A percentile compares a stretch with the other conserved stretches of the same genome.
Evolutionary conservation across 2,113 vertebrate species (phyloP).

Genomic region (Poecilia latipinna): DNA sequence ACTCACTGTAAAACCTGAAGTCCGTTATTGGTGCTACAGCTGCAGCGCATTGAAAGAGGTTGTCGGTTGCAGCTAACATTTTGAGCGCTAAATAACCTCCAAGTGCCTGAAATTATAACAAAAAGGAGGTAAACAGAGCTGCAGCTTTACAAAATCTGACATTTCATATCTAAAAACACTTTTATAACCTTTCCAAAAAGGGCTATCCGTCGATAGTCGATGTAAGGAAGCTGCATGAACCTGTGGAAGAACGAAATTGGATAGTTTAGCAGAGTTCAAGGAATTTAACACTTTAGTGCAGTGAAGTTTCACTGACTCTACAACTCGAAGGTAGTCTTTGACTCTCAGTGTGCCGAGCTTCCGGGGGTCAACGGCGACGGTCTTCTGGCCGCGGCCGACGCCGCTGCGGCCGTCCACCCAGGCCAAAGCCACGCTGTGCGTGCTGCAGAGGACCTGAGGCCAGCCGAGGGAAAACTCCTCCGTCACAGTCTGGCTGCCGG

Average conservation of each 20-base stretch:
- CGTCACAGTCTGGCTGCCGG: slow-evolving; percentile 76
- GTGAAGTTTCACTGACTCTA: slow-evolving; percentile 76
- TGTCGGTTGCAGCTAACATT: slow-evolving; percentile 79
- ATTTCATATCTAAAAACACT: not conserved
- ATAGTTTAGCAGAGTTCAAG: not conserved
- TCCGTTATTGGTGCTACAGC: slow-evolving; percentile 83
- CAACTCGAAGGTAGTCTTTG: slow-evolving; percentile 79
- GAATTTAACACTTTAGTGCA: not conserved
- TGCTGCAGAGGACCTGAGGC: slow-evolving; percentile 80
- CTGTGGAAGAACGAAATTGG: slow-evolving; percentile 60
- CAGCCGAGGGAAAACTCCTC: slow-evolving; percentile 83
- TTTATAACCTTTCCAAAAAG: slow-evolving; percentile 83
- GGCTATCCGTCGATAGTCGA: slow-evolving; percentile 80
- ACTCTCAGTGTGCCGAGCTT: slow-evolving; percentile 76
- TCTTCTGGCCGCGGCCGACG: slow-evolving; percentile 76
- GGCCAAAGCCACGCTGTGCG: slow-evolving; percentile 76
- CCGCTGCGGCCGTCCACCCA: slow-evolving; percentile 79
- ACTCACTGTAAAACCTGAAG: slow-evolving; percentile 85
- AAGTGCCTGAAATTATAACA: slow-evolving; percentile 73
- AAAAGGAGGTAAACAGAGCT: slow-evolving; percentile 1
- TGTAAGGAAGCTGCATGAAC: slow-evolving; percentile 81
- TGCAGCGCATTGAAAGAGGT: slow-evolving; percentile 80
- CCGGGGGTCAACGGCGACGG: slow-evolving; percentile 65
- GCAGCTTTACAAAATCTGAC: not conserved
- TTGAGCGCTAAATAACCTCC: slow-evolving; percentile 86